These are phyloP conservation scores for Parotia lawesii DNA, from an alignment of 2,113 vertebrate species.

Conservation along the genomic window DNA sequence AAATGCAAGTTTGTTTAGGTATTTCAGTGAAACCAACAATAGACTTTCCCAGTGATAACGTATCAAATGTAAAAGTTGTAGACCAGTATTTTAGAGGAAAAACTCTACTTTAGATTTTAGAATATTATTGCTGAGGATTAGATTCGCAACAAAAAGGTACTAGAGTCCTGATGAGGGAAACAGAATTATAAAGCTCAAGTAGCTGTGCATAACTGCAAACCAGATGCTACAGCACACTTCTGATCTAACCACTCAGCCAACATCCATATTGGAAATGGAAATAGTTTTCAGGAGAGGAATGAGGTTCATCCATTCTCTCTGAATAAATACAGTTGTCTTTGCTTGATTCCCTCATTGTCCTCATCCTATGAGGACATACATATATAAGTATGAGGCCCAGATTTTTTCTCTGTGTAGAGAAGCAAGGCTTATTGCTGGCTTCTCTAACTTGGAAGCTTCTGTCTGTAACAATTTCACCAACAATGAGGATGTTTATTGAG, in stretches of 20 bases:
- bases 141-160: neutral
- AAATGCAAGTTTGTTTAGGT: neutral
- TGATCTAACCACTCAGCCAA: neutral
- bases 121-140: neutral
- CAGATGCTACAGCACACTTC: conserved; percentile 6
- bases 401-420: neutral
- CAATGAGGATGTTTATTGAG: neutral
- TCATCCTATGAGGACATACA: neutral
- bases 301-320: neutral
- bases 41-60: neutral
- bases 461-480: neutral
- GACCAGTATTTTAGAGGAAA: neutral
- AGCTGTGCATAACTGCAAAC: neutral
- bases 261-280: neutral
- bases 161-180: neutral
- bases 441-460: neutral
- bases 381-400: neutral
- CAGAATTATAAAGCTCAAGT: neutral
- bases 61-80: neutral
- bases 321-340: conserved; percentile 4
- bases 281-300: neutral
- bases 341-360: neutral
- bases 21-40: neutral
- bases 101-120: neutral
- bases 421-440: neutral